Conservation (phyloP, 53 echinoderm and acorn worm genomes). For the Holothuria leucospilota region DNA sequence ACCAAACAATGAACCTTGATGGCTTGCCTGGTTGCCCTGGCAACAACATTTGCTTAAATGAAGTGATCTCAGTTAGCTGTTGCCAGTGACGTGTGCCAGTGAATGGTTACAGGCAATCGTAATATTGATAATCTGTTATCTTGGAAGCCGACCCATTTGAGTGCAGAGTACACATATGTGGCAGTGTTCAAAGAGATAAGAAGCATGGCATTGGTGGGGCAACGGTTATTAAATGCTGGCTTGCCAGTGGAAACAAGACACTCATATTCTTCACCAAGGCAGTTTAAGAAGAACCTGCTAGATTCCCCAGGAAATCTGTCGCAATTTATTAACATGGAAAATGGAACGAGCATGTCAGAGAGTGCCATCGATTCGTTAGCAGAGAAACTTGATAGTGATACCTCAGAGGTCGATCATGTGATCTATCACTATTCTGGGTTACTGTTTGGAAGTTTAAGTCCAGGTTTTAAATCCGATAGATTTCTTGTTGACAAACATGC, state of each 20-base stretch:
- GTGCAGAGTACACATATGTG: background rate
- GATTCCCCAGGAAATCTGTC: background rate
- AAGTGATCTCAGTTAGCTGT: background rate
- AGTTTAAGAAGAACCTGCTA: background rate
- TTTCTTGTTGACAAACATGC: conserved; percentile 62
- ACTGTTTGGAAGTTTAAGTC: conserved; percentile 81
- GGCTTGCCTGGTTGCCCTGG: conserved; percentile 46
- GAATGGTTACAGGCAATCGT: conserved; percentile 1
- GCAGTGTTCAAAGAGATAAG: conserved; percentile 13
- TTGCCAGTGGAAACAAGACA: conserved; percentile 36
- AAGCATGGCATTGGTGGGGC: conserved; percentile 42
- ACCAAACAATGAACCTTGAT: conserved; percentile 9
- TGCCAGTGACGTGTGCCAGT: background rate
- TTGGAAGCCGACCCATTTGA: background rate
- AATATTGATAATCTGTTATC: conserved; percentile 31
- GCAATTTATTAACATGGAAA: background rate
- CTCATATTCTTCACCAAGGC: conserved; percentile 20
- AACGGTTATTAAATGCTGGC: conserved; percentile 1
- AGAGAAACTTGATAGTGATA: conserved; percentile 28
- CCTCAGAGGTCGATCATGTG: conserved; percentile 52
- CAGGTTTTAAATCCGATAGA: conserved; percentile 81
- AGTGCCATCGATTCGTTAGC: conserved; percentile 47
- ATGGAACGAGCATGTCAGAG: conserved; percentile 27
- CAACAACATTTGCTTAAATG: conserved; percentile 36
- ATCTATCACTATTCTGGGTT: conserved; percentile 89